Conservation (phyloP, 2,797 vertebrate genomes). For the Trematocara caparti region DNA sequence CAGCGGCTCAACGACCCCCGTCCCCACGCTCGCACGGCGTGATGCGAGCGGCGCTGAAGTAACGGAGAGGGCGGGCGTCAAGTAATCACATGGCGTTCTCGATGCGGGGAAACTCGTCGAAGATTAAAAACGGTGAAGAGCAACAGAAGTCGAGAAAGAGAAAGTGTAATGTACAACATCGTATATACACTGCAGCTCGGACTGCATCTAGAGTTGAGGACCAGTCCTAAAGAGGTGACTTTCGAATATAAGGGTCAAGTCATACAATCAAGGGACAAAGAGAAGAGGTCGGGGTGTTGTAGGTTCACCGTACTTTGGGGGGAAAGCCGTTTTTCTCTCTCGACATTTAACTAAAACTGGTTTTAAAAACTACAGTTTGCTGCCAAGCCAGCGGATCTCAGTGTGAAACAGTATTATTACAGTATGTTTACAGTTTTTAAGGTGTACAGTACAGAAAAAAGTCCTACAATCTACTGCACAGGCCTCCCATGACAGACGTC, state of each 20-base stretch:
- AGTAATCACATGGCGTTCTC: constrained; percentile 69
- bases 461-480: constrained; percentile 99
- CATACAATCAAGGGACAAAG: constrained; percentile 99
- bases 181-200: constrained; percentile 96
- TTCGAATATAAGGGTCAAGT: constrained; percentile 93
- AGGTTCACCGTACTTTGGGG: constrained; percentile 99
- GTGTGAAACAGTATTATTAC: constrained; percentile 98
- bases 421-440: constrained; percentile 98
- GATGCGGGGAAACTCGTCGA: constrained; percentile 66
- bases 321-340: constrained; percentile 92
- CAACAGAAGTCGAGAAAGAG: constrained; percentile 75
- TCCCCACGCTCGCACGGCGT: neutral
- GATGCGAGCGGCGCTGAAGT: constrained; percentile 27
- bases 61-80: constrained; percentile 51
- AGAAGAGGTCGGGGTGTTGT: constrained; percentile 99
- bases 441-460: constrained; percentile 98
- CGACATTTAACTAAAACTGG: constrained; percentile 96
- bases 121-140: constrained; percentile 80
- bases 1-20: constrained; percentile 83
- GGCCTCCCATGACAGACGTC: constrained; percentile 88
- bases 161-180: constrained; percentile 98
- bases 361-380: constrained; percentile 99
- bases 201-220: constrained; percentile 97
- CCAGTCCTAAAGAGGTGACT: constrained; percentile 99
- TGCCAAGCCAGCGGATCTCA: constrained; percentile 95